A percentile compares a stretch with the other conserved stretches of the same genome.
Evolutionary conservation across 1,140 invertebrate genomes (phyloP).

Genomic region (Drosophila santomea): DNA sequence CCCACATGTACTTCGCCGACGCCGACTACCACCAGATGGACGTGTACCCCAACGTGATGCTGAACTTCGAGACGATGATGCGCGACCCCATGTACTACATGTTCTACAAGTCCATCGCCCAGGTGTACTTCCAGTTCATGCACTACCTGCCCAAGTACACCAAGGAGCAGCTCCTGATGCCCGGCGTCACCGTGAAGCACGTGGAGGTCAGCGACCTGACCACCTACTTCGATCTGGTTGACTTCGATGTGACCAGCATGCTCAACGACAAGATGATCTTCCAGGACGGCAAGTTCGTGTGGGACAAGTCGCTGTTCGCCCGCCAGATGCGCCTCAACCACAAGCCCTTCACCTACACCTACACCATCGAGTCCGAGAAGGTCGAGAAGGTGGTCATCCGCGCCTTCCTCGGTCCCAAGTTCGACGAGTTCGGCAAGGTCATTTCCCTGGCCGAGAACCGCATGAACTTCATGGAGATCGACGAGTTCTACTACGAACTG

Average conservation of each 20-base stretch:
- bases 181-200: conserved; percentile 25
- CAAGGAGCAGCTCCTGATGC: conserved; percentile 86
- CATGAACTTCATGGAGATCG: conserved; percentile 86
- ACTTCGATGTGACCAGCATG: conserved; percentile 11
- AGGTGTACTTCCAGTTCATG: conserved; percentile 86
- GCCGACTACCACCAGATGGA: conserved; percentile 76
- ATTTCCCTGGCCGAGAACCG: conserved; percentile 86
- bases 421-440: conserved; percentile 85
- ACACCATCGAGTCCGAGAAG: conserved; percentile 85
- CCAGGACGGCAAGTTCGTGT: conserved; percentile 9
- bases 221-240: conserved; percentile 13
- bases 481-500: conserved; percentile 85
- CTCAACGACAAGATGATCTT: conserved; percentile 13
- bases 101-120: conserved; percentile 87
- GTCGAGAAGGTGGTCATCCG: conserved; percentile 66
- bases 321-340: conserved; percentile 14
- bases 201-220: conserved; percentile 14
- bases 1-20: conserved; percentile 69
- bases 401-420: conserved; percentile 79
- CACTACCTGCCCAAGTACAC: conserved; percentile 87
- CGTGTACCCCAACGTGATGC: conserved; percentile 85
- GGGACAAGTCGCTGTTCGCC: conserved; percentile 7
- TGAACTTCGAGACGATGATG: conserved; percentile 86
- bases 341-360: conserved; percentile 33
- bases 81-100: conserved; percentile 89